Conservation (phyloP, 2,113 vertebrate genomes). For the Gopherus evgoodei region DNA sequence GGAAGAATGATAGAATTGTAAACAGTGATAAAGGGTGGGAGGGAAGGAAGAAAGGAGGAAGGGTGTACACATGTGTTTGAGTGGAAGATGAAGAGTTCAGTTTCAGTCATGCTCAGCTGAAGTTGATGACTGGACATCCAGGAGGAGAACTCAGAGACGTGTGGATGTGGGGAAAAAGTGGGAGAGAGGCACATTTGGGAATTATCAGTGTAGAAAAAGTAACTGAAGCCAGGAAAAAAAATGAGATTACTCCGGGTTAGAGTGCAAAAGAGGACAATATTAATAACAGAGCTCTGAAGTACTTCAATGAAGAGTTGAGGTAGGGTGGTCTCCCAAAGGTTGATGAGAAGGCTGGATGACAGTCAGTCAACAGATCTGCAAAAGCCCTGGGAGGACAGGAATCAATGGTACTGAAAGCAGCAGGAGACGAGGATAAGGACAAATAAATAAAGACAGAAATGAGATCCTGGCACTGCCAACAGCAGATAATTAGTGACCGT, state of each 20-base stretch:
- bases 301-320: accelerated
- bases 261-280: neutral
- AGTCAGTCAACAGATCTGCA: accelerated
- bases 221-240: neutral
- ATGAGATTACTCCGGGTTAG: neutral
- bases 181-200: neutral
- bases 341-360: neutral
- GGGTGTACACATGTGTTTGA: too few species aligned
- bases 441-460: neutral
- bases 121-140: neutral
- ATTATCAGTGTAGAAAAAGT: neutral
- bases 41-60: neutral
- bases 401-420: accelerated
- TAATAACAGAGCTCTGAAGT: accelerated
- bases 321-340: neutral
- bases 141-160: neutral
- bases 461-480: accelerated
- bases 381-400: neutral
- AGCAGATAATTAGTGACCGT: neutral
- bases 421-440: neutral
- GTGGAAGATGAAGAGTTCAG: neutral
- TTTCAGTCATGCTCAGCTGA: neutral
- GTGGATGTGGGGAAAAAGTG: neutral
- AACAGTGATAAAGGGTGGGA: neutral
- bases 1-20: accelerated